Base-by-base conservation (phyloP, 1,140 invertebrate genomes). In the Cephus cinctus region DNA sequence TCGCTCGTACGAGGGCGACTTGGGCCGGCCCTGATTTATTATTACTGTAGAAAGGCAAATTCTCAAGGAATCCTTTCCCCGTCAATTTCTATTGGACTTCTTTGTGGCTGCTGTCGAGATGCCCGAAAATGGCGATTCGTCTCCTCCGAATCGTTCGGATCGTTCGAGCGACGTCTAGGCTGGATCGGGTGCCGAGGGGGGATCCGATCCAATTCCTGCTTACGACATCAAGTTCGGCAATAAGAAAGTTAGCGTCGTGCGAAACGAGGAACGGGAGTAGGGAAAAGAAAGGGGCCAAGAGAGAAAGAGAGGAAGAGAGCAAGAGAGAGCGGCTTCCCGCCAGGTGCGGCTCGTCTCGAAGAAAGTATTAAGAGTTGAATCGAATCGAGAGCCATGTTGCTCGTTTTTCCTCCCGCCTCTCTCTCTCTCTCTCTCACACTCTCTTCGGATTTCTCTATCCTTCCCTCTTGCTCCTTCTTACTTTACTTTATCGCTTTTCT, bases 221-320 rank as follows among this genome's bases (percentile, higher is more conserved):
- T 61, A 52, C 58, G 64, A 63, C 60, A 62, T 68, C 68, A 63
- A 74, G 70, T 73, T 74, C 57, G 70, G 70, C 69, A 71, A 73
- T 73, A 72, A 72, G 67, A 73, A 74, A 73, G 59, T 72, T 72
- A 46, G 35, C 30, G 39, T 5, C 30, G 36, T 5, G 23, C 50
- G 34, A 41, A 50, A 42, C 19, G 45, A 47, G 14, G 11, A 41
- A 52, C 34, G 50, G 35, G 38, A 34, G 36, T 47, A 45, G 18
- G 22, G 48, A 54, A 58, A 50, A 52, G 41, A 51, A 45, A 43
- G 46, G 35, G 47, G 47, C 23, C 21, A 22, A 9, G 48, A 27
- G 18, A 32, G 19, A 41, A 30, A 9, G 42, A 42, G 47, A 42
- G 45, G 25, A 47, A 53, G 23, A 45, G 16, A 47, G 19, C 25